Conservation (phyloP, 2,113 vertebrate genomes). For the Apteryx owenii region DNA sequence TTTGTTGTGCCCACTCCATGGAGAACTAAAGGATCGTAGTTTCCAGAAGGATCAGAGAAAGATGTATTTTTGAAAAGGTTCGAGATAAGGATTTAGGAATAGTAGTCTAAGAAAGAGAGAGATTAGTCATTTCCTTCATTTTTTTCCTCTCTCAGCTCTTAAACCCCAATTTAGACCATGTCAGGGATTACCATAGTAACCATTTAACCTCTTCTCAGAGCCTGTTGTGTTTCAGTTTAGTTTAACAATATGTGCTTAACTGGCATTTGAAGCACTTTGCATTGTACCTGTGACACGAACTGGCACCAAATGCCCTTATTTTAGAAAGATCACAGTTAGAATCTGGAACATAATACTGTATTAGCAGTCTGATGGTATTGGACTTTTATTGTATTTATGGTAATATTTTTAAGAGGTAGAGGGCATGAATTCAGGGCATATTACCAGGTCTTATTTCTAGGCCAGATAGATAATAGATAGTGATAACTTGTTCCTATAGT, state of each 20-base stretch:
- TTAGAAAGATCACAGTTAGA: background rate
- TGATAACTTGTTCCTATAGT: background rate
- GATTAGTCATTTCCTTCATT: constrained; percentile 23
- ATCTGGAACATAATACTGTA: background rate
- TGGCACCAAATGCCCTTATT: constrained; percentile 13
- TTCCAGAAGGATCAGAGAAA: background rate
- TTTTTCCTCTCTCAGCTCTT: background rate
- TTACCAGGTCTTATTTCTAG: background rate
- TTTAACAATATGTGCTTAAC: constrained; percentile 32
- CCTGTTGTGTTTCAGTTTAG: constrained; percentile 44
- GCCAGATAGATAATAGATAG: background rate
- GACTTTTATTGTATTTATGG: background rate
- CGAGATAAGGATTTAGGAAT: background rate
- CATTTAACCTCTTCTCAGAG: constrained; percentile 57
- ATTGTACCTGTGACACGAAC: constrained; percentile 7
- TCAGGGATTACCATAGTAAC: constrained; percentile 66
- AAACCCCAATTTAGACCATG: constrained; percentile 46
- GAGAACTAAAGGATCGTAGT: background rate
- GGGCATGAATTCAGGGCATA: background rate
- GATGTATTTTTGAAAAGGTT: constrained; percentile 21
- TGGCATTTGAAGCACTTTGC: constrained; percentile 46
- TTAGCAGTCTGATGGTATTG: background rate
- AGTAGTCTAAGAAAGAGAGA: background rate
- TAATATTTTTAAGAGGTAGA: constrained; percentile 12
- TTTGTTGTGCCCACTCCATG: background rate